Percentiles rank a stretch among this genome's conserved stretches.
phyloP scores from a whole-genome alignment of 2,888 invertebrate genomes.

The Watsonalla binaria region DNA sequence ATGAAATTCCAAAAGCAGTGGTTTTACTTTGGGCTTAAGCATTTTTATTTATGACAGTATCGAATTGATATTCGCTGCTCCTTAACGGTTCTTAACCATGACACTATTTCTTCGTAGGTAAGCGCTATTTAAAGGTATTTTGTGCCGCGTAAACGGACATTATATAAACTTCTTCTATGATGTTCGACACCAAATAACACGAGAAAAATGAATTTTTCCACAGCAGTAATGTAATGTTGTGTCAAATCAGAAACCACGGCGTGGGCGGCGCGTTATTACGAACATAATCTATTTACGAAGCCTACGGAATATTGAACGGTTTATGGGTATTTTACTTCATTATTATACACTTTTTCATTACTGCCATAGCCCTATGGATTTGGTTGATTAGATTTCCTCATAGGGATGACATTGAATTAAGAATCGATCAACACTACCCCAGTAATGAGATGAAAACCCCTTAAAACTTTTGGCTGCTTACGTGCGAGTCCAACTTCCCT shows the following conservation, averaged over 20 bases:
- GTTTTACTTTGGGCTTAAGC: no score
- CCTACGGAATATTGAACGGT: slow-evolving; percentile 14
- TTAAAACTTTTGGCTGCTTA: no score
- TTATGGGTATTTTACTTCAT: slow-evolving; percentile 2
- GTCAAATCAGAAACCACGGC: background rate
- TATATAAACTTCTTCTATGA: background rate
- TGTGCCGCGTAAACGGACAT: no score
- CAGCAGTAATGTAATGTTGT: slow-evolving; percentile 8
- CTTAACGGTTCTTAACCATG: no score
- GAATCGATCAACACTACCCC: no score
- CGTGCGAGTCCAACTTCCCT: no score
- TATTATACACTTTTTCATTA: background rate
- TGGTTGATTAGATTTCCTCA: background rate
- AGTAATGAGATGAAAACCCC: no score
- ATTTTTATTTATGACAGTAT: no score
- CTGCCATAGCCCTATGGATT: background rate
- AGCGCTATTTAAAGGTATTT: no score
- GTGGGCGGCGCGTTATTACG: slow-evolving; percentile 14
- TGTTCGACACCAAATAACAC: background rate
- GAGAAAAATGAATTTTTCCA: background rate
- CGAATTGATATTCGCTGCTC: no score
- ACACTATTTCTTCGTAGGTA: no score
- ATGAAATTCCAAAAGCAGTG: no score
- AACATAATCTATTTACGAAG: slow-evolving; percentile 15
- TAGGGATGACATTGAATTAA: background rate